These are phyloP conservation scores for Spilarctia lutea DNA, from an alignment of 2,888 invertebrate species.

Conservation along the genomic window DNA sequence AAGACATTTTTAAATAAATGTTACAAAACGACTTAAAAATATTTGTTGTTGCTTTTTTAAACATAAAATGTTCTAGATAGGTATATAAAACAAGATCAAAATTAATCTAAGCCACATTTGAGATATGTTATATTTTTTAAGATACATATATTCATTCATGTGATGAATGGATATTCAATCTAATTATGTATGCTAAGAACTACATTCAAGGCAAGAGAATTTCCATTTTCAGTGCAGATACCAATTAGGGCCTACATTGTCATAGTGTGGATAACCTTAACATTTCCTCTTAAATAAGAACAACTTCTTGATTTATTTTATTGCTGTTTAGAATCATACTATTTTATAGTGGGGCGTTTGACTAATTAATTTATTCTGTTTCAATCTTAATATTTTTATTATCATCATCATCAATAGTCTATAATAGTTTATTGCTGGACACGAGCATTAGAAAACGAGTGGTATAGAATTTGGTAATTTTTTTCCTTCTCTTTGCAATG, in stretches of 20 bases:
- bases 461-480: too few species aligned
- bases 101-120: neutral
- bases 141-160: neutral
- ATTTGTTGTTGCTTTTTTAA: neutral
- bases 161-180: neutral
- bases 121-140: neutral
- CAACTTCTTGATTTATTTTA: constrained; percentile 1
- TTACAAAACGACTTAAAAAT: neutral
- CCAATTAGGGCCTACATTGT: neutral
- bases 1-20: neutral
- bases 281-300: constrained; percentile 2
- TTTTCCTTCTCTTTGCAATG: too few species aligned
- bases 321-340: neutral
- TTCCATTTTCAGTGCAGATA: too few species aligned
- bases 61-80: neutral
- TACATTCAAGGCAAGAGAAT: neutral
- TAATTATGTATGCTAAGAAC: neutral
- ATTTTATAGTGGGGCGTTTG: neutral
- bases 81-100: neutral
- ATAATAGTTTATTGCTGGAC: too few species aligned
- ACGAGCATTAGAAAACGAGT: too few species aligned
- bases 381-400: too few species aligned
- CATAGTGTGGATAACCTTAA: constrained; percentile 9
- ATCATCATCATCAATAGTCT: too few species aligned
- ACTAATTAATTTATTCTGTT: neutral